These are phyloP conservation scores for Drosophila aldrichi DNA, from an alignment of 2,888 invertebrate species.

Conservation along the genomic window DNA sequence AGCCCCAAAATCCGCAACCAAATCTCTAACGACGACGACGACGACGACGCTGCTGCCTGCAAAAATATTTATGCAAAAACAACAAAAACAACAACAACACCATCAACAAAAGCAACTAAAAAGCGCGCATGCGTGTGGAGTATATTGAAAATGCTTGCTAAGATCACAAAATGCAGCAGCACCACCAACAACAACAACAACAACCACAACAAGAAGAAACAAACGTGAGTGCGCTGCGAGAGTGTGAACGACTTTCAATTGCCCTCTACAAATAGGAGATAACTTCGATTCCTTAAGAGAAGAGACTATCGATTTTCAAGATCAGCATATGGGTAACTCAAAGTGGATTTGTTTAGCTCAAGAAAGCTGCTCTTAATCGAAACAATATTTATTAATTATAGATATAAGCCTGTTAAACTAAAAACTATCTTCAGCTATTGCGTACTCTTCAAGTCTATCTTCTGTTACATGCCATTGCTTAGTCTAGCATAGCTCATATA, in stretches of 20 bases:
- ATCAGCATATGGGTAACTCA: no score
- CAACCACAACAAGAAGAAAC: conserved; percentile 29
- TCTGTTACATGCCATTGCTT: not conserved
- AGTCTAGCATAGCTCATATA: not conserved
- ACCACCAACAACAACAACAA: conserved; percentile 35
- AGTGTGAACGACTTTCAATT: conserved; percentile 1
- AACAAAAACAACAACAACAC: conserved; percentile 41
- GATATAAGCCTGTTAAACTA: not conserved
- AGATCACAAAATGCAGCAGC: conserved; percentile 48
- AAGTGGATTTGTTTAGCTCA: not conserved
- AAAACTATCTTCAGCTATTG: not conserved
- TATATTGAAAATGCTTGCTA: conserved; percentile 49
- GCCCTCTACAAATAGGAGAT: not conserved
- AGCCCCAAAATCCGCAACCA: conserved; percentile 59
- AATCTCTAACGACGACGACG: conserved; percentile 52
- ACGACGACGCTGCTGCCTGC: conserved; percentile 51
- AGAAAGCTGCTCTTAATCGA: not conserved
- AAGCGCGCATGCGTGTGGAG: conserved; percentile 65
- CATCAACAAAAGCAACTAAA: conserved; percentile 46
- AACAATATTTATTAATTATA: not conserved
- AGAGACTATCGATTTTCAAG: not conserved
- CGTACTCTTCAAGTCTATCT: not conserved
- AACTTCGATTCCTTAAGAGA: not conserved
- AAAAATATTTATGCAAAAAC: conserved; percentile 81
- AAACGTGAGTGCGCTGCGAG: not conserved